phyloP scores from a whole-genome alignment of 2,797 vertebrate genomes.

The Selene dorsalis region DNA sequence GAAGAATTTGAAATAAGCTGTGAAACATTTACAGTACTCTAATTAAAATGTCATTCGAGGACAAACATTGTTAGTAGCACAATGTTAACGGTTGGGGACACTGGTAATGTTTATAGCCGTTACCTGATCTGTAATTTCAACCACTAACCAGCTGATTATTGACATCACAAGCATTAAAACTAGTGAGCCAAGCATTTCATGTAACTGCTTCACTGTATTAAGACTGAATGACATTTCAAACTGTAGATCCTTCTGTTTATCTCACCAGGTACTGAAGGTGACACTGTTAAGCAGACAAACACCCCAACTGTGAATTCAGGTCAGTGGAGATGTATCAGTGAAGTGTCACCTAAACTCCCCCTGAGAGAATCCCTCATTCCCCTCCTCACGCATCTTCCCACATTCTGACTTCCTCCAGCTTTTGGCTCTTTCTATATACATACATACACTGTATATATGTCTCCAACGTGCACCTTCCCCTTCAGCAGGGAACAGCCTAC shows the following conservation, averaged over 20 bases:
- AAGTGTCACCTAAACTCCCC: slow-evolving; percentile 61
- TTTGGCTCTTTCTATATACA: slow-evolving; percentile 15
- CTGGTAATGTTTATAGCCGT: background rate
- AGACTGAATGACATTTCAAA: slow-evolving; percentile 43
- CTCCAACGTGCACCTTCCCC: slow-evolving; percentile 34
- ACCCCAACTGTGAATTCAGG: slow-evolving; percentile 76
- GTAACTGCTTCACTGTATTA: slow-evolving; percentile 30
- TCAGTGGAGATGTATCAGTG: slow-evolving; percentile 62
- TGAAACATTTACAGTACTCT: background rate
- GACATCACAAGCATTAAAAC: slow-evolving; percentile 22
- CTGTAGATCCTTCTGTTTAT: slow-evolving; percentile 49
- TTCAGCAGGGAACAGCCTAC: slow-evolving; percentile 67
- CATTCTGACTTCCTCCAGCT: slow-evolving; percentile 29
- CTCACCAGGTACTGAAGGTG: slow-evolving; percentile 77
- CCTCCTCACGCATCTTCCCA: slow-evolving; percentile 29
- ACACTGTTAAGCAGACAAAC: slow-evolving; percentile 83
- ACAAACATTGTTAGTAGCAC: background rate
- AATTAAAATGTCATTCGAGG: background rate
- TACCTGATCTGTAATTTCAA: slow-evolving; percentile 2
- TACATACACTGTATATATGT: slow-evolving; percentile 8
- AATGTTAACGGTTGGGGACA: background rate
- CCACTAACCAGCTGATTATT: background rate
- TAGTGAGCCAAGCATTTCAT: background rate
- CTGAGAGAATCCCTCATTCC: slow-evolving; percentile 54
- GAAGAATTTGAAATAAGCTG: background rate